Percentiles rank a stretch among this genome's conserved stretches.
phyloP scores from a whole-genome alignment of 2,797 vertebrate genomes.

The Sebastes variabilis region DNA sequence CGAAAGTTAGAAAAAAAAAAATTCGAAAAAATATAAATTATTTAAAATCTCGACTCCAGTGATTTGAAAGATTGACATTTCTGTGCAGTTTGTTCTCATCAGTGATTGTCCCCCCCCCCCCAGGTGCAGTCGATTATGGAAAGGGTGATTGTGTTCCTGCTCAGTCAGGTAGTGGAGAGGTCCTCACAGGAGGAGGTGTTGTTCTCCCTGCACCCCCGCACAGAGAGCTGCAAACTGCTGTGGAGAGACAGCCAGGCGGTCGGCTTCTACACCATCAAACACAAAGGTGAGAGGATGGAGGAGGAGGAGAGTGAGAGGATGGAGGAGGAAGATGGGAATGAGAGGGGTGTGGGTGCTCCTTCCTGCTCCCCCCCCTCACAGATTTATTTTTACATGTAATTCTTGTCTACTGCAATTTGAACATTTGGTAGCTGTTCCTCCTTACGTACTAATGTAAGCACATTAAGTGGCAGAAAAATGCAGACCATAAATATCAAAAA shows the following conservation, averaged over 20 bases:
- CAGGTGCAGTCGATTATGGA: slow-evolving; percentile 90
- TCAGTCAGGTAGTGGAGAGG: slow-evolving; percentile 88
- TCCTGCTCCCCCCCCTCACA: too few relatives aligned
- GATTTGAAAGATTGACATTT: not conserved
- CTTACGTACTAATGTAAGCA: not conserved
- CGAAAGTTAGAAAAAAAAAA: too few relatives aligned
- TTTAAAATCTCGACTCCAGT: too few relatives aligned
- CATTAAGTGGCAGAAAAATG: not conserved
- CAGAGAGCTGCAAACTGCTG: slow-evolving; percentile 89
- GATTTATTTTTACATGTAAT: not conserved
- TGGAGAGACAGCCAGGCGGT: slow-evolving; percentile 88
- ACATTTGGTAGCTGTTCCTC: not conserved
- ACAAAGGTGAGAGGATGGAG: slow-evolving; percentile 79
- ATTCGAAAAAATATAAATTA: too few relatives aligned
- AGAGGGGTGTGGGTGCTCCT: too few relatives aligned
- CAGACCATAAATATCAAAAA: not conserved
- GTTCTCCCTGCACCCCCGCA: slow-evolving; percentile 86
- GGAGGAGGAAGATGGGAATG: not conserved
- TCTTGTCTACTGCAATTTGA: not conserved
- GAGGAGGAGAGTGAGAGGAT: slow-evolving; percentile 24
- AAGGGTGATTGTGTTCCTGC: slow-evolving; percentile 91
- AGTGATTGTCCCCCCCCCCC: not conserved
- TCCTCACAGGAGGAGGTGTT: slow-evolving; percentile 68
- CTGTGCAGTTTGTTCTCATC: not conserved
- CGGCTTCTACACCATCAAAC: slow-evolving; percentile 92